These are phyloP conservation scores for Gymnobelideus leadbeateri DNA, from an alignment of 2,113 vertebrate species.

Conservation along the genomic window DNA sequence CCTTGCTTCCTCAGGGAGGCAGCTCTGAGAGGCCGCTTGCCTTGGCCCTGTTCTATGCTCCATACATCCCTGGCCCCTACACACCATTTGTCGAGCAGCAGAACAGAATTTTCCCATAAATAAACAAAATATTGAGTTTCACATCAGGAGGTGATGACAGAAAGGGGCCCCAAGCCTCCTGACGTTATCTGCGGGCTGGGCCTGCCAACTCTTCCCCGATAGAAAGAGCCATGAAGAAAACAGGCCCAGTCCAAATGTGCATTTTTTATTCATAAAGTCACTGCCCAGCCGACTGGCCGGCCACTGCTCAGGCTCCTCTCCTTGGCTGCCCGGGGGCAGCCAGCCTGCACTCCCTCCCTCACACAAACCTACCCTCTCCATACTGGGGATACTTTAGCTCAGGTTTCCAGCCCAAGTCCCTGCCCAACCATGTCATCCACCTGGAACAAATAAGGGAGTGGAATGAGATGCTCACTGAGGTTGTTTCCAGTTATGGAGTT, in stretches of 20 bases:
- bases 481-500: neutral
- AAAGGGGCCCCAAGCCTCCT: conserved; percentile 85
- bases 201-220: conserved; percentile 81
- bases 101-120: conserved; percentile 88
- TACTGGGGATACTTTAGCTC: neutral
- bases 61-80: conserved; percentile 68
- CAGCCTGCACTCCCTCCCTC: neutral
- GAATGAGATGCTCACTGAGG: neutral
- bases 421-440: neutral
- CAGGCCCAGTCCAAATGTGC: conserved; percentile 80
- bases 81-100: conserved; percentile 80
- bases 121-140: conserved; percentile 88
- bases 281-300: neutral
- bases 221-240: conserved; percentile 82
- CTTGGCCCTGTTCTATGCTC: conserved; percentile 69
- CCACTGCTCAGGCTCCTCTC: neutral
- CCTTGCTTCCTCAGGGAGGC: conserved; percentile 54
- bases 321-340: neutral
- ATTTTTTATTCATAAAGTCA: conserved; percentile 85
- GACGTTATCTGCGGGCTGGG: conserved; percentile 78
- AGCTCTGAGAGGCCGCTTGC: conserved; percentile 41
- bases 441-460: neutral
- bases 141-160: conserved; percentile 84
- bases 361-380: neutral
- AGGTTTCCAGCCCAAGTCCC: neutral